A percentile compares a stretch with the other conserved stretches of the same genome.
Evolutionary conservation across 2,113 vertebrate species (phyloP).

Genomic region (Phaethon lepturus): DNA sequence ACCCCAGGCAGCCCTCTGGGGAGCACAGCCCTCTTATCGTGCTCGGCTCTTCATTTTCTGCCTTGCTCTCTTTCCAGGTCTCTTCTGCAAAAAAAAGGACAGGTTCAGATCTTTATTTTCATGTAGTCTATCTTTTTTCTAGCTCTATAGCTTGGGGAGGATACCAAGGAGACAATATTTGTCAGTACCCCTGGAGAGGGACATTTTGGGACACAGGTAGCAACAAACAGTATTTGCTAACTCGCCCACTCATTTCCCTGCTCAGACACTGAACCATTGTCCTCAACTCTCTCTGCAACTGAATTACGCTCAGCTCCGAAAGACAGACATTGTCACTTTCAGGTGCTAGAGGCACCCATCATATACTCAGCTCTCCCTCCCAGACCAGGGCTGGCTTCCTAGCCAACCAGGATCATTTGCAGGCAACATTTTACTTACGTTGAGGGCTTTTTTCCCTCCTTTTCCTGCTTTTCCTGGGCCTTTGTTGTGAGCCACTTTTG

Average conservation of each 20-base stretch:
- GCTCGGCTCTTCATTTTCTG: conserved; percentile 88
- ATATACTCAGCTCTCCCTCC: not conserved
- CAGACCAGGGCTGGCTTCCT: not conserved
- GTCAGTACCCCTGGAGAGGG: not conserved
- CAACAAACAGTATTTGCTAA: not conserved
- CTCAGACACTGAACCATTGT: not conserved
- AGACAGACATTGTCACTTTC: not conserved
- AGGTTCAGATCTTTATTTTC: not conserved
- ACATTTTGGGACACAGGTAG: not conserved
- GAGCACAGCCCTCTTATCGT: conserved; percentile 41
- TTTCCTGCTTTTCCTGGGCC: conserved; percentile 70
- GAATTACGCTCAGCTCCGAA: not conserved
- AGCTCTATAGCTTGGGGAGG: not conserved
- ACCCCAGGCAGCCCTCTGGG: fast-evolving
- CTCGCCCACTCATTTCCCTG: not conserved
- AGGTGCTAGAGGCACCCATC: not conserved
- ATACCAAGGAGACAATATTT: not conserved
- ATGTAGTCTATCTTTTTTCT: not conserved
- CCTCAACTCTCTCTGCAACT: not conserved
- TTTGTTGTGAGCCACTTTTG: conserved; percentile 85
- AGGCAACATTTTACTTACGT: conserved; percentile 69
- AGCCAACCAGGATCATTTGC: not conserved
- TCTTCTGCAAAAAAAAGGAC: conserved; percentile 81
- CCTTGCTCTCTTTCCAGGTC: conserved; percentile 89
- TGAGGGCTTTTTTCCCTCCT: conserved; percentile 78